Conservation (phyloP, 2,888 invertebrate species). For the Conchocele bisecta region DNA sequence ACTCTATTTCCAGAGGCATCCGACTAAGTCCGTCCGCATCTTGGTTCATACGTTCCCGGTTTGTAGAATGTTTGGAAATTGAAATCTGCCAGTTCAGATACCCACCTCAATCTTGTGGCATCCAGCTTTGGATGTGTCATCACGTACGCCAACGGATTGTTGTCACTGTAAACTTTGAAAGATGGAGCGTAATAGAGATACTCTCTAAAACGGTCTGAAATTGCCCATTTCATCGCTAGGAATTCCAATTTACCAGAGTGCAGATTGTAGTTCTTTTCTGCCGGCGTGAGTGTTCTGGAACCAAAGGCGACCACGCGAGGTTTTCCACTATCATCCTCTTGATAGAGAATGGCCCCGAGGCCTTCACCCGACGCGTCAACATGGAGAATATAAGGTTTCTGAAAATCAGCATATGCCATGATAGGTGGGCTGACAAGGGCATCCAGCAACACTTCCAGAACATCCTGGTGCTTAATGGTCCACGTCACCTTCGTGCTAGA, state of each 20-base stretch:
- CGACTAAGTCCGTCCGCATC: constrained; percentile 31
- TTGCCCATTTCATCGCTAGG: constrained; percentile 7
- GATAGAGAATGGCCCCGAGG: constrained; percentile 31
- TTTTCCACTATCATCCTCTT: neutral
- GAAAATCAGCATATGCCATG: constrained; percentile 29
- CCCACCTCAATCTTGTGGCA: constrained; percentile 20
- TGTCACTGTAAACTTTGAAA: constrained; percentile 38
- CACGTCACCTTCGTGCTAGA: constrained; percentile 17
- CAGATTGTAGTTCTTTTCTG: constrained; percentile 4
- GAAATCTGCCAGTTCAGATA: constrained; percentile 29
- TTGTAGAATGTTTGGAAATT: constrained; percentile 27
- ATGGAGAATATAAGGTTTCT: constrained; percentile 25
- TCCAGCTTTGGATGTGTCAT: constrained; percentile 40
- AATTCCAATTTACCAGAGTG: constrained; percentile 9
- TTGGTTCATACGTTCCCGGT: constrained; percentile 22
- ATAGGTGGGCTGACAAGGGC: constrained; percentile 15
- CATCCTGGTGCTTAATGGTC: constrained; percentile 14
- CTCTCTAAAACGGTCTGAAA: constrained; percentile 1
- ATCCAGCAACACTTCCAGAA: constrained; percentile 16
- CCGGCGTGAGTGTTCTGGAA: constrained; percentile 4
- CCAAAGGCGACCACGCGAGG: neutral
- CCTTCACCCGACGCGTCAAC: constrained; percentile 28
- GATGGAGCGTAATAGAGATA: neutral
- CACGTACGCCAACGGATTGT: constrained; percentile 35
- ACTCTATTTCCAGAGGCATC: constrained; percentile 4